Evolutionary conservation across 2,888 invertebrate species (phyloP), one percentile per base, ranked within the genome.

Genomic region (Leucozona laternaria): DNA sequence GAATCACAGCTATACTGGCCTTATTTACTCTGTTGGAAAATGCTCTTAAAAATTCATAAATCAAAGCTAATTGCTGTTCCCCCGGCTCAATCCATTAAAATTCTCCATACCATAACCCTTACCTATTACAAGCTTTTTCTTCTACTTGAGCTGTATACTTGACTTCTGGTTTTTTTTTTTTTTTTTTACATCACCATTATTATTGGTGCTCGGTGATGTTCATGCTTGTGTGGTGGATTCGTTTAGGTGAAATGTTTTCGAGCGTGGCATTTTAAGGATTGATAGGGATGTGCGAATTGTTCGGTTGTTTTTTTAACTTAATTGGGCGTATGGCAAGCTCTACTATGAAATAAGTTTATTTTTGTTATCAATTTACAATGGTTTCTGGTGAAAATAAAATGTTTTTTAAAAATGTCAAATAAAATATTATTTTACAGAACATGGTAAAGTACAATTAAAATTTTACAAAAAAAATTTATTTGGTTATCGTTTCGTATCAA

Each of bases 21-120:
- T 40, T 48, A 55, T 64, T 84, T 75, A 45, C 79, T 53, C 34
- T 43, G 62, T 45, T 53, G 55, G 70, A 34, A 75, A 40, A 34
- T 66, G 55, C 75, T 50, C 71, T 80, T 60, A 84, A 84, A 84
- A 77, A 72, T 79, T 81, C 81, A 85, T 85, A 85, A 85, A 81
- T 81, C 81, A 81, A 62, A 48, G 77, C 66, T 85, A 77, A 85
- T 85, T 85, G 72, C 53, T 68, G 66, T 50, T 64, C 66, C 31
- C 31, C 13, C 48, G 40, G 62, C 62, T 62, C 43, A 43, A 43
- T 43, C n/a, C 62, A 40, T 62, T 62, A 43, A 62, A 40, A 6
- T 8, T 37, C 40, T 25, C 15, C 15, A 0, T 3, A 53, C 25
- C 53, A 7, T 25, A 28, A 53, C 15, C n/a, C 28, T 53, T 53